Conservation (phyloP, 2,797 vertebrate genomes). For the Diglossa cyanea region DNA sequence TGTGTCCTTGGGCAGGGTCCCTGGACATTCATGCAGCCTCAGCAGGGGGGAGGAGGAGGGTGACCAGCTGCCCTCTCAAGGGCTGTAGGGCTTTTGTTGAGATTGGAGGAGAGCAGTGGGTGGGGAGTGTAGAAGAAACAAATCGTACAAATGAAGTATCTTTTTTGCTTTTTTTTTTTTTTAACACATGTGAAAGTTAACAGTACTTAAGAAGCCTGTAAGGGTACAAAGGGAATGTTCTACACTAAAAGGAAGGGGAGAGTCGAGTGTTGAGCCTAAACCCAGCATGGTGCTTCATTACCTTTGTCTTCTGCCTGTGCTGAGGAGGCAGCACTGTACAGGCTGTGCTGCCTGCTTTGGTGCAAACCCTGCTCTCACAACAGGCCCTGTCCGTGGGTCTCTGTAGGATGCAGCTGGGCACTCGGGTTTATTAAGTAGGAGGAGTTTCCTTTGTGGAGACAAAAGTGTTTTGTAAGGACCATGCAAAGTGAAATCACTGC, state of each 20-base stretch:
- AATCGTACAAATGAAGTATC: background rate
- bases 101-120: background rate
- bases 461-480: background rate
- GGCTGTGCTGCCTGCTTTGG: background rate
- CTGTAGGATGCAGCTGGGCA: background rate
- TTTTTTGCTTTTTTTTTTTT: no score
- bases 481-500: background rate
- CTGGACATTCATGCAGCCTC: fast-evolving
- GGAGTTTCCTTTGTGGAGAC: background rate
- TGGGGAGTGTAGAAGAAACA: background rate
- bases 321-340: fast-evolving
- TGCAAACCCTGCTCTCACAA: no score
- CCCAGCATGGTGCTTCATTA: fast-evolving
- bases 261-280: background rate
- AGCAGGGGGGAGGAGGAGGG: fast-evolving
- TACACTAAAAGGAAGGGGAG: background rate
- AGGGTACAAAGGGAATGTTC: background rate
- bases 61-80: background rate
- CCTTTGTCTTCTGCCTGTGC: no score
- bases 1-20: fast-evolving
- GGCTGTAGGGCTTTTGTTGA: background rate
- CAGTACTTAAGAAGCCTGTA: background rate
- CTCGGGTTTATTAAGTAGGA: fast-evolving
- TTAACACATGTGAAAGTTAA: background rate
- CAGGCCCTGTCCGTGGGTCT: fast-evolving